Base-by-base conservation (phyloP, 2,888 invertebrate species). In the Bombyx huttoni region DNA sequence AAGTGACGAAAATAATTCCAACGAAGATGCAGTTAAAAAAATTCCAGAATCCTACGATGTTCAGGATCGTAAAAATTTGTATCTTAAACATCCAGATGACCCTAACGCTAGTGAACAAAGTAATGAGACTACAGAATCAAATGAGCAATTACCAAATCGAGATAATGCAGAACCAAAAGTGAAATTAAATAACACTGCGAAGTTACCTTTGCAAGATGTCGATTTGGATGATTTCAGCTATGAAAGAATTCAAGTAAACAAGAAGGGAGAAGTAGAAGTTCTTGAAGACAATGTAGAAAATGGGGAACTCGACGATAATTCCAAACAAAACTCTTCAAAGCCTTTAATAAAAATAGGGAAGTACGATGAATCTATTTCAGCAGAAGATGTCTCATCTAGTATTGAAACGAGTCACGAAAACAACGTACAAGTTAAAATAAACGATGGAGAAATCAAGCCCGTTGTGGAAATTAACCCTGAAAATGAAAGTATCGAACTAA, bases 381-480 rank as follows among this genome's bases (percentile, higher is more conserved):
- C 58, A 50, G 59, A 61, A 52, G 59, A 61, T 34, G 54, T 51
- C 46, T 52, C 57, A 34, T 58, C 58, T 46, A 61, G 60, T 53
- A 8, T 57, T 13, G 63, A 67, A 53, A 56, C 51, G 9, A 62
- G 56, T 53, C 61, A 66, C 52, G 65, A 65, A 49, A 61, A 61
- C 55, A 58, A 63, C 53, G 63, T 69, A 49, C 67, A 68, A 49
- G 61, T 71, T 47, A 64, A 68, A 35, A 74, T 81, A 49, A 78
- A 85, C 58, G 78, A 81, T 46, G 85, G 70, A 34, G 83, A 84
- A 71, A 67, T 84, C 1, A 83, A 75, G 62, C 86, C 88, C 47
- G 87, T 87, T 8, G 74, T 84, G 14, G 87, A 88, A 73, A 70
- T 81, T 14, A 77, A 76, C 58, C 64, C 65, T 48, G 80, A 81